Base-by-base conservation (phyloP, 2,113 vertebrate species). In the Myotis davidii region DNA sequence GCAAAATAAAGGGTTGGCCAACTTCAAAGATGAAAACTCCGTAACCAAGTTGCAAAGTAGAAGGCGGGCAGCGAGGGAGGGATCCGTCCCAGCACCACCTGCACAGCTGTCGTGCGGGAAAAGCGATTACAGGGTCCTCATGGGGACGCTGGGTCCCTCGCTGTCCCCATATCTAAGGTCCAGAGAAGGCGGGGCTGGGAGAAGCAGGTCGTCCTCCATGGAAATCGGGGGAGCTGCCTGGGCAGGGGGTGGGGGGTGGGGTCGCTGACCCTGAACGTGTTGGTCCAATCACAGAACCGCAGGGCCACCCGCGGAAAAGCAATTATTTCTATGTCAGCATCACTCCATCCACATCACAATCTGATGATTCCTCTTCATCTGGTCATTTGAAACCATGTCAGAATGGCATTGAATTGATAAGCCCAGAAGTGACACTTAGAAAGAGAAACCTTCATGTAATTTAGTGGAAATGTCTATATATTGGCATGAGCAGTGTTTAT, bases 331-430 rank as follows among this genome's bases (percentile, higher is more conserved):
- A 45, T 34, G 84, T 95, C 54, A 70, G 64, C 78, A 78, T 79
- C 91, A 78, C 86, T 93, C 83, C 79, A 86, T 79, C 83, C 37
- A 39, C 37, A 21, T 86, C 82, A n/a, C 13, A 93, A 70, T 78
- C 11, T 48, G 64, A 74, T 87, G 42, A 42, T 72, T 93, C 79
- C 82, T 86, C 87, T 94, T 79, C 42, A 85, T 64, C 83, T 78
- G 64, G 94, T 69, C 90, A 78, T 83, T 89, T 89, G 86, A 90
- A 93, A 65, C 45, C n/a, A 74, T 39, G 56, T 85, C 95, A 91
- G 84, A 83, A 89, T 79, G 83, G 48, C 64, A 87, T 93, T 91
- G 94, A 48, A 85, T 69, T 93, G 79, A 45, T 76, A 94, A 91
- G 64, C 50, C 56, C 85, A 3, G 37, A 83, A 89, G 65, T 96